Percentiles rank a stretch among this genome's conserved stretches.
Conservation (phyloP, 2,113 vertebrate genomes). For the Stegostoma tigrinum region DNA sequence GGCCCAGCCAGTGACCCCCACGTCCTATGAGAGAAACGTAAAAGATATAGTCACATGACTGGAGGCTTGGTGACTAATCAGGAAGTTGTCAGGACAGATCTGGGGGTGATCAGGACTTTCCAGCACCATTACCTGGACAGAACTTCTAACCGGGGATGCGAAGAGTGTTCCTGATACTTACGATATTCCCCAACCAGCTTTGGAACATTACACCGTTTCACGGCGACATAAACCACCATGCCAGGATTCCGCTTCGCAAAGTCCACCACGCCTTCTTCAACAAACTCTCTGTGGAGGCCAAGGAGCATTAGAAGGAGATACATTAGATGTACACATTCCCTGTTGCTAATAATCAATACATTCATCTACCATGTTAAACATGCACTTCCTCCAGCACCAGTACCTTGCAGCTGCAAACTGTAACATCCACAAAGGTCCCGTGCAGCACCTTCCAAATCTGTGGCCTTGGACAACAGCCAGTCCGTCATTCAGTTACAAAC, state of each 20-base stretch:
- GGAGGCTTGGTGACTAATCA: too few species aligned
- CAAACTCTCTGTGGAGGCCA: slow-evolving; percentile 65
- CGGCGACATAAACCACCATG: slow-evolving; percentile 77
- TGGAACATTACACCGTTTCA: slow-evolving; percentile 56
- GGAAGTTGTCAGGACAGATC: too few species aligned
- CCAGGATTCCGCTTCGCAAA: slow-evolving; percentile 79
- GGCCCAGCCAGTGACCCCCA: too few species aligned
- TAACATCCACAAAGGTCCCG: not conserved
- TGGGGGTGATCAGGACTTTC: not conserved
- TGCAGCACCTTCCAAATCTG: not conserved
- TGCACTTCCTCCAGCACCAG: not conserved
- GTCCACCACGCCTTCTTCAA: slow-evolving; percentile 77
- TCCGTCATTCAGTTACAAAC: too few species aligned
- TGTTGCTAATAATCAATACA: not conserved
- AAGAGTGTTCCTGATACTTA: slow-evolving; percentile 56
- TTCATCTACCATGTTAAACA: not conserved
- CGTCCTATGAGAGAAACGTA: too few species aligned
- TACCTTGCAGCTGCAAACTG: not conserved
- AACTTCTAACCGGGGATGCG: not conserved
- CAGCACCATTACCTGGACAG: not conserved
- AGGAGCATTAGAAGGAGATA: not conserved
- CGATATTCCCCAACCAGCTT: slow-evolving; percentile 79
- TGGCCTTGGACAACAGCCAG: not conserved
- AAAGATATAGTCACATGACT: not conserved
- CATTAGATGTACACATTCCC: not conserved